These are phyloP conservation scores for Lophius americanus DNA, from an alignment of 2,797 vertebrate genomes.

Conservation along the genomic window DNA sequence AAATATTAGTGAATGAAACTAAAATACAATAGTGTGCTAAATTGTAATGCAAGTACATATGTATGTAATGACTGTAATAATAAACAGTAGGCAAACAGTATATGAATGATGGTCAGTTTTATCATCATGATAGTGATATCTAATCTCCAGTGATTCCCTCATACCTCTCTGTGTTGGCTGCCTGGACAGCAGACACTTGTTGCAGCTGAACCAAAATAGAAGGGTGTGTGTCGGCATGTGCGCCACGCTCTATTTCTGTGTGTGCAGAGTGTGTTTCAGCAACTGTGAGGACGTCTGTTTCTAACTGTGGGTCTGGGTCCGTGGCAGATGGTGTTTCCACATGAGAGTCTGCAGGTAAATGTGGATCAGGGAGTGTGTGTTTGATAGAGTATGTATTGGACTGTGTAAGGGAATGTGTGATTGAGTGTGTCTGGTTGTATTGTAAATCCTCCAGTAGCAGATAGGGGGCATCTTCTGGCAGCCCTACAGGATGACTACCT, in stretches of 20 bases:
- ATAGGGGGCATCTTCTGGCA: slow-evolving; percentile 57
- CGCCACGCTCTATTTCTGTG: slow-evolving; percentile 2
- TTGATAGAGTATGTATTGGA: slow-evolving; percentile 44
- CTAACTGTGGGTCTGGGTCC: slow-evolving; percentile 15
- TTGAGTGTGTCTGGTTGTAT: slow-evolving; percentile 50
- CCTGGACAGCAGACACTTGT: slow-evolving; percentile 79
- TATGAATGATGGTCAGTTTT: too few relatives aligned
- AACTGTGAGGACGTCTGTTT: slow-evolving; percentile 17
- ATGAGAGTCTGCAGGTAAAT: slow-evolving; percentile 9
- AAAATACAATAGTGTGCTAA: too few relatives aligned
- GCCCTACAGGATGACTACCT: slow-evolving; percentile 55
- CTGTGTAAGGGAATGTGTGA: slow-evolving; percentile 26
- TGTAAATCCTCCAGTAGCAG: slow-evolving; percentile 56
- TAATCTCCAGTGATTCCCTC: neutral
- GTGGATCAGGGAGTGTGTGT: slow-evolving; percentile 35
- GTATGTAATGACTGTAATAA: too few relatives aligned
- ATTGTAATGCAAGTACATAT: too few relatives aligned
- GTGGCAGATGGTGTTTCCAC: neutral
- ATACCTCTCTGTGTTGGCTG: slow-evolving; percentile 85
- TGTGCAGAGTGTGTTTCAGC: slow-evolving; percentile 31
- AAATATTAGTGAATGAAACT: too few relatives aligned
- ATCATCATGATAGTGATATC: neutral
- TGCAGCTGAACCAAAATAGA: slow-evolving; percentile 61
- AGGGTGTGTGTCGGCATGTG: slow-evolving; percentile 46
- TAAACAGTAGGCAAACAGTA: too few relatives aligned